phyloP scores from a whole-genome alignment of 2,888 invertebrate genomes.

The Drepana falcataria region DNA sequence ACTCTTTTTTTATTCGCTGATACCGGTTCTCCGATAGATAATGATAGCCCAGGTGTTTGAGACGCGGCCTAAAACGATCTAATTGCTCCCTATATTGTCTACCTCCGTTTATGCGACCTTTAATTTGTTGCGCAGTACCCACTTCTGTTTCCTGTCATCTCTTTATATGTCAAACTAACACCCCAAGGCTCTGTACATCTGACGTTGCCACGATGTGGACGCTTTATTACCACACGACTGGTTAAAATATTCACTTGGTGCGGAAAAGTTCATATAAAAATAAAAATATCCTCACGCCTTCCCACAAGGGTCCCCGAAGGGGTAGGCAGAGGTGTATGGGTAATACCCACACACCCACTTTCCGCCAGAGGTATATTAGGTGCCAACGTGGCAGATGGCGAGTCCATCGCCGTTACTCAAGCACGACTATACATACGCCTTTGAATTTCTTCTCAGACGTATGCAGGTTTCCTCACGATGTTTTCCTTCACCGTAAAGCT shows the following conservation, averaged over 20 bases:
- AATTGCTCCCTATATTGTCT: conserved; percentile 46
- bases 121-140: conserved; percentile 48
- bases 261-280: conserved; percentile 12
- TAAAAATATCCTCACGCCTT: no score
- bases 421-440: no score
- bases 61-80: conserved; percentile 44
- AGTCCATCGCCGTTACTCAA: no score
- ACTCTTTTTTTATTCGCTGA: conserved; percentile 18
- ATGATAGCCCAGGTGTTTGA: conserved; percentile 35
- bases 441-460: no score
- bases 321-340: no score
- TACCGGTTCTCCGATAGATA: conserved; percentile 20
- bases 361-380: no score
- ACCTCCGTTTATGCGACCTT: conserved; percentile 52
- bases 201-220: conserved; percentile 37
- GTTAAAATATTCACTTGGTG: conserved; percentile 60
- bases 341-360: no score
- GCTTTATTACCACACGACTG: conserved; percentile 37
- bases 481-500: no score
- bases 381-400: no score
- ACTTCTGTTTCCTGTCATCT: conserved; percentile 50
- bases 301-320: no score
- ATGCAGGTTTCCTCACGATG: no score
- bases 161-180: conserved; percentile 71
- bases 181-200: conserved; percentile 46